Conservation (phyloP, 2,113 vertebrate genomes). For the Trinectes maculatus region DNA sequence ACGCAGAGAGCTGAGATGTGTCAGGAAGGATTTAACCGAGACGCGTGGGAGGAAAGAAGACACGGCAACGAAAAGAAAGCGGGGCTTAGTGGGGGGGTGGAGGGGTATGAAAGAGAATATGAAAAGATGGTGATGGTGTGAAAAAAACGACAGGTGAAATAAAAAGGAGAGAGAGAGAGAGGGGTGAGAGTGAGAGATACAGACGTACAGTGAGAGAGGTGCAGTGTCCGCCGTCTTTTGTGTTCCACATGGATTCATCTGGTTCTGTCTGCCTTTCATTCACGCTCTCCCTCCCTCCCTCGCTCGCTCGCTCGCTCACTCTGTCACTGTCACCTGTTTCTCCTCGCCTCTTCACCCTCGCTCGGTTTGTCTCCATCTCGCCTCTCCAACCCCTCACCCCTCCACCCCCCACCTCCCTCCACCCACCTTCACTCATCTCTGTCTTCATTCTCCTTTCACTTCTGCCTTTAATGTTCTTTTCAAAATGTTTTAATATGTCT, state of each 20-base stretch:
- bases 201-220: slow-evolving; percentile 31
- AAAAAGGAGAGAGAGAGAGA: background rate
- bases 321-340: slow-evolving; percentile 57
- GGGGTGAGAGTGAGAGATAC: background rate
- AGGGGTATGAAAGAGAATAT: background rate
- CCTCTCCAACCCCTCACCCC: slow-evolving; percentile 14
- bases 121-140: background rate
- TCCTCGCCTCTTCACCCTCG: slow-evolving; percentile 44
- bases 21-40: too few relatives aligned
- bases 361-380: slow-evolving; percentile 24
- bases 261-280: slow-evolving; percentile 57
- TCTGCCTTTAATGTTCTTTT: background rate
- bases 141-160: slow-evolving; percentile 20
- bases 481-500: too few relatives aligned
- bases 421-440: slow-evolving; percentile 23
- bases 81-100: background rate
- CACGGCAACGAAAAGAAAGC: slow-evolving; percentile 9
- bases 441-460: background rate
- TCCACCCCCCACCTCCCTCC: background rate
- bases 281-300: slow-evolving; percentile 35
- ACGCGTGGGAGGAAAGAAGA: too few relatives aligned
- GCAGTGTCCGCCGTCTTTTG: slow-evolving; percentile 53
- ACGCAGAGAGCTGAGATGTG: too few relatives aligned
- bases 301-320: slow-evolving; percentile 44
- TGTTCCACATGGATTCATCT: slow-evolving; percentile 66